Base-by-base conservation (phyloP, 2,797 vertebrate species). In the Natrix natrix region DNA sequence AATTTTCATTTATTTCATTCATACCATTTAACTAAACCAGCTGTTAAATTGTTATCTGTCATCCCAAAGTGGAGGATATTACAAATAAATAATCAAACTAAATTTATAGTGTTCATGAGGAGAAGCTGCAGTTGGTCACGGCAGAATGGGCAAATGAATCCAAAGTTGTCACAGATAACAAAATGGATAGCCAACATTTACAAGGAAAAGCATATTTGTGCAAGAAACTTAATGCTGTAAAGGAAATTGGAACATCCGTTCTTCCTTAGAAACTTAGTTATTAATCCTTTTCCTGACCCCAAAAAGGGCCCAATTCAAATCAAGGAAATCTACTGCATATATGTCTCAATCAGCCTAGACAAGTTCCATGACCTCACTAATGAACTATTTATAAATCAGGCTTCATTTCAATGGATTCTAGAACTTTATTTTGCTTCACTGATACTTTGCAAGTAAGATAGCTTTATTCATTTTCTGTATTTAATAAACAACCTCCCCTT, bases 71-170 rank as follows among this genome's bases (percentile, higher is more conserved):
- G 93, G 87, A 93, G 55, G 83, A 87, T 94, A 95, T 95, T 87
- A 92, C 24, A 96, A 92, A 96, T 95, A 95, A 97, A 94, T 95
- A 97, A 96, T 95, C 90, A 94, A 95, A 78, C 54, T 92, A 56
- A 32, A 48, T 90, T 56, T 91, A 74, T 32, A 83, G 93, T 95
- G 95, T 94, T 95, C 92, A 95, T 28, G 52, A 56, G 69, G 5
- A n/a, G 1, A 1, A 94, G 26, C 26, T 52, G 92, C 26, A 87
- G 94, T 24, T 54, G 93, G 37, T 87, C 94, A 22, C 4, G 16
- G 59, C 54, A 66, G 43, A 28, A 86, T 48, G 24, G 4, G 17
- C 59, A 94, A 86, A 91, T 92, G 93, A 87, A 2, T 59, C 88
- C 91, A 92, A 28, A 93, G 6, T 12, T 94, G 87, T 78, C 37